A percentile compares a stretch with the other conserved stretches of the same genome.
These are phyloP conservation scores for Motacilla tschutschensis DNA, from an alignment of 2,113 vertebrate genomes.

Conservation along the genomic window DNA sequence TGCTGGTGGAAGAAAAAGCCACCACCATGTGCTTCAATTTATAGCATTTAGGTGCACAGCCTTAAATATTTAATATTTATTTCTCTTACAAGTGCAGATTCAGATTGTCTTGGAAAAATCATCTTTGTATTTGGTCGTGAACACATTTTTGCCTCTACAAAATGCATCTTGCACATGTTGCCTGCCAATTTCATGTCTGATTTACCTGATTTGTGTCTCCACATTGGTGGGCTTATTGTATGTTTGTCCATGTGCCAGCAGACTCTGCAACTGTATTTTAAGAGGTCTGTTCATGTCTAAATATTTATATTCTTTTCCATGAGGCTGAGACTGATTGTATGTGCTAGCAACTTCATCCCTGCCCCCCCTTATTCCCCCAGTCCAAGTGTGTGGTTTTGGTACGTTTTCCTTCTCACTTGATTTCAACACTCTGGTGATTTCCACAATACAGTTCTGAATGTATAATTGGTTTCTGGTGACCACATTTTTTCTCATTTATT, in stretches of 20 bases:
- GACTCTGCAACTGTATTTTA: conserved; percentile 62
- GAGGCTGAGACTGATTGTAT: conserved; percentile 35
- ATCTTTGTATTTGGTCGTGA: conserved; percentile 9
- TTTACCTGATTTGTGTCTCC: conserved; percentile 63
- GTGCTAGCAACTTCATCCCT: conserved; percentile 5
- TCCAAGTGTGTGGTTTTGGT: conserved; percentile 26
- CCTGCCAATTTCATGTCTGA: conserved; percentile 57
- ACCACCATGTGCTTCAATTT: conserved; percentile 17
- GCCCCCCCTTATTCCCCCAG: neutral
- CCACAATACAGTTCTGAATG: neutral
- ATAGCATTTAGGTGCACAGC: conserved; percentile 32
- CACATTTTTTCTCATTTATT: conserved; percentile 48
- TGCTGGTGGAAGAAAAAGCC: conserved; percentile 27
- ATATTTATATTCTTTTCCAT: conserved; percentile 51
- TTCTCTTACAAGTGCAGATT: conserved; percentile 6
- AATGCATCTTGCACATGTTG: neutral
- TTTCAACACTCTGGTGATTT: neutral
- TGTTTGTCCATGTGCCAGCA: conserved; percentile 50
- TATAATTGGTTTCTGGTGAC: conserved; percentile 46
- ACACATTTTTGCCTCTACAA: conserved; percentile 42
- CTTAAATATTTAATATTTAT: conserved; percentile 45
- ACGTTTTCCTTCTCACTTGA: neutral
- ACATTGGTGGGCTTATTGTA: conserved; percentile 55
- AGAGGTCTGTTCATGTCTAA: conserved; percentile 57
- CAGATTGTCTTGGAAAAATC: conserved; percentile 33